Base-by-base conservation (phyloP, 2,113 vertebrate species). In the Polyodon spathula region DNA sequence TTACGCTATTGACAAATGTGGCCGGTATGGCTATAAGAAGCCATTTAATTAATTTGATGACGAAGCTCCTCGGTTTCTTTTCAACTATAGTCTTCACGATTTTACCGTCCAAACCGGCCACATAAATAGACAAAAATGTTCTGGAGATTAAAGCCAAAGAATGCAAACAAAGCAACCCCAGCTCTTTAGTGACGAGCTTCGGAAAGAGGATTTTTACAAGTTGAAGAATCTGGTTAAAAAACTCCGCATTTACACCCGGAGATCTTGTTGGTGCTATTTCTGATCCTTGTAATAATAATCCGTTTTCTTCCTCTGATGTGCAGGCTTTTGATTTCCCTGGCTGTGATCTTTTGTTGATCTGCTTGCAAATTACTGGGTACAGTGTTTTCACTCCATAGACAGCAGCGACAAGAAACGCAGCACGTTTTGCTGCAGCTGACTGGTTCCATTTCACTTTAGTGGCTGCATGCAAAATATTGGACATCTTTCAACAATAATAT, bases 31-130 rank as follows among this genome's bases (percentile, higher is more conserved):
- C 96, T 8, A 99, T 90, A 77, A 94, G 87, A 58, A 99, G 89
- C 95, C 96, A 99, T 71, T 93, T 91, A 74, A 93, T 79, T 44
- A 99, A 73, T 66, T 97, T 86, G 59, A 91, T 61, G 60, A 87
- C 74, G 72, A 99, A 99, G 76, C 86, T 81, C 62, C 78, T 74
- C 6, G 96, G 92, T 40, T 87, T 69, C 71, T 95, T 98, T 67
- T 97, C 94, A 78, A 99, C 96, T 54, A 99, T 99, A 64, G 87
- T 94, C 62, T 97, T 98, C 4, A 97, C 96, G 0, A 99, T 98
- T 78, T 95, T 94, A 0, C 96, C 95, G 50, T 99, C 96, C 75
- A 99, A 71, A 8, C 90, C 84, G 0, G 95, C 96, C 60, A 99
- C 94, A 56, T 98, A 99, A 54, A 99, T 96, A 15, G 96, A 99